Percentiles rank a stretch among this genome's conserved stretches.
Evolutionary conservation across 2,797 vertebrate species (phyloP).

Genomic region (Saguinus oedipus): DNA sequence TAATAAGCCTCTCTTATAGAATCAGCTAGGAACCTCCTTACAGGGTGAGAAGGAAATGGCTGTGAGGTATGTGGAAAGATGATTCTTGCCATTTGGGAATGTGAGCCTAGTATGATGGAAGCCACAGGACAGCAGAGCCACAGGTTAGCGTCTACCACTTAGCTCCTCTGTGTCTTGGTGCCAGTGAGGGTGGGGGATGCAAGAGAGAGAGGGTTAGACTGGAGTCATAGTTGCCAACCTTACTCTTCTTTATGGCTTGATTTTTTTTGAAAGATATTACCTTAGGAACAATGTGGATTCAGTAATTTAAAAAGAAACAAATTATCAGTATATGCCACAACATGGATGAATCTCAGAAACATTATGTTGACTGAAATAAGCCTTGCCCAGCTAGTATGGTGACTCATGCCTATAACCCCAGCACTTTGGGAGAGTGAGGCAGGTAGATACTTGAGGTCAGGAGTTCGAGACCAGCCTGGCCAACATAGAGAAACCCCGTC

Average conservation of each 20-base stretch:
- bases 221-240: neutral
- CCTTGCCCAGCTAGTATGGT: neutral
- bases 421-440: neutral
- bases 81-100: no score
- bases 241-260: neutral
- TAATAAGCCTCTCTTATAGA: neutral
- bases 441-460: neutral
- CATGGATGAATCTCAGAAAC: neutral
- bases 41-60: neutral
- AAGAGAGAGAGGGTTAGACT: neutral
- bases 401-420: neutral
- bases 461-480: neutral
- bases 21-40: neutral
- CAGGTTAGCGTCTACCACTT: neutral
- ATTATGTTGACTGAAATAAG: neutral
- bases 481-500: neutral
- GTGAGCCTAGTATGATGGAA: no score
- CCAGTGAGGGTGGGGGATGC: neutral
- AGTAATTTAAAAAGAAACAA: neutral
- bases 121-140: neutral
- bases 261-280: neutral
- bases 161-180: neutral
- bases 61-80: neutral
- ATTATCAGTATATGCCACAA: neutral
- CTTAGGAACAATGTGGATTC: neutral